Conservation (phyloP, 2,797 vertebrate genomes). For the Paguma larvata region DNA sequence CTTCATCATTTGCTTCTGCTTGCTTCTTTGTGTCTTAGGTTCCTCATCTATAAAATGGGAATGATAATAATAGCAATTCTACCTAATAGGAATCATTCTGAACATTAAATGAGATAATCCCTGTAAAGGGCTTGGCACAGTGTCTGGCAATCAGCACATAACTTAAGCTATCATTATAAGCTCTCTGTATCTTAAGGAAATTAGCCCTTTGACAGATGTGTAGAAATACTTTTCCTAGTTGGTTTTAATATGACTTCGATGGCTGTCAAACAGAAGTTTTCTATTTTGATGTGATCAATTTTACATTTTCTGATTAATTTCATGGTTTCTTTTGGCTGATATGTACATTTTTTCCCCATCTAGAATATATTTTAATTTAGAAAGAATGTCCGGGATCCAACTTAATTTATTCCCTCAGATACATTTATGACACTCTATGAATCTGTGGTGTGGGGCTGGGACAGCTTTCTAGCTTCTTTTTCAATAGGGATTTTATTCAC, state of each 20-base stretch:
- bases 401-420: background rate
- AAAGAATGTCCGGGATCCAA: background rate
- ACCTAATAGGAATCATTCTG: background rate
- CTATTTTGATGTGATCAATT: background rate
- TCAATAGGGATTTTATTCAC: background rate
- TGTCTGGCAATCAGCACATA: background rate
- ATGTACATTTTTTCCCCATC: constrained; percentile 2
- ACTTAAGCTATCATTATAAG: constrained; percentile 20
- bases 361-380: constrained; percentile 25
- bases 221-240: background rate
- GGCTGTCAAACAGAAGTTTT: background rate
- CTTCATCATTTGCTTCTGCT: constrained; percentile 16
- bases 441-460: background rate
- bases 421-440: background rate
- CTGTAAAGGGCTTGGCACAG: background rate
- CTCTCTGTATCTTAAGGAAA: background rate
- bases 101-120: background rate
- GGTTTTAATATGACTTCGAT: background rate
- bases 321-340: background rate
- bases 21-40: background rate
- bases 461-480: background rate
- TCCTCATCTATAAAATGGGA: background rate
- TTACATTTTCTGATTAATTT: constrained; percentile 16
- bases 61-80: background rate
- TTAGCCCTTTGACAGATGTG: background rate